phyloP scores from a whole-genome alignment of 1,140 invertebrate species.

The Scaptomyza montana region DNA sequence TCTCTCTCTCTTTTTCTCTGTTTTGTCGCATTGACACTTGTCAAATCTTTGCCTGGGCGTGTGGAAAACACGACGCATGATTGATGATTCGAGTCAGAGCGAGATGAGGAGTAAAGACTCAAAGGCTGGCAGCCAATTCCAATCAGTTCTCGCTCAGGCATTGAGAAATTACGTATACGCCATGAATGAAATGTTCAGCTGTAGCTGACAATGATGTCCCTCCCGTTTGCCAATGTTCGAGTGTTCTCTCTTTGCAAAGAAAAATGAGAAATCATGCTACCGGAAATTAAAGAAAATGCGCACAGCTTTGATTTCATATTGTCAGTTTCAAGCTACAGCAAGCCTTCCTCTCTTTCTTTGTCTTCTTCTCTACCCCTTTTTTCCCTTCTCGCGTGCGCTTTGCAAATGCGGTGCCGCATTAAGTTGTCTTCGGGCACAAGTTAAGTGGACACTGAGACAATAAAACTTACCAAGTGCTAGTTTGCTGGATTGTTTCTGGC shows the following conservation, averaged over 20 bases:
- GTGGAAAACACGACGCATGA: slow-evolving; percentile 73
- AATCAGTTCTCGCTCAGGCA: slow-evolving; percentile 42
- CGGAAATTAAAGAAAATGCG: slow-evolving; percentile 75
- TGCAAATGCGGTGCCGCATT: slow-evolving; percentile 20
- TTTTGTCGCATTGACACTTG: slow-evolving; percentile 75
- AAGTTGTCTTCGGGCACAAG: slow-evolving; percentile 71
- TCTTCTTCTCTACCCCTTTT: not conserved
- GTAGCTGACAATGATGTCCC: slow-evolving; percentile 20
- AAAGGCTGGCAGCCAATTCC: slow-evolving; percentile 36
- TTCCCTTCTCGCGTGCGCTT: slow-evolving; percentile 2
- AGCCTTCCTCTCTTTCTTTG: not conserved
- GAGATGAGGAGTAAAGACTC: not conserved
- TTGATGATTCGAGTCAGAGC: slow-evolving; percentile 61
- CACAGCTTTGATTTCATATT: slow-evolving; percentile 61
- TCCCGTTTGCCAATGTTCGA: slow-evolving; percentile 18
- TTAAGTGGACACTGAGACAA: slow-evolving; percentile 76
- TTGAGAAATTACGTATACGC: slow-evolving; percentile 47
- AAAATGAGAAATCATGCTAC: slow-evolving; percentile 68
- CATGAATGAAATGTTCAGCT: slow-evolving; percentile 52
- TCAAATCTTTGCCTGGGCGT: slow-evolving; percentile 74
- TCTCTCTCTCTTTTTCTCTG: slow-evolving; percentile 18
- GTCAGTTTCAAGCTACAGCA: slow-evolving; percentile 8
- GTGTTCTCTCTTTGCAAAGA: slow-evolving; percentile 27
- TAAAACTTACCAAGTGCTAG: slow-evolving; percentile 71
- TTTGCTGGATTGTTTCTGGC: not conserved